A percentile compares a stretch with the other conserved stretches of the same genome.
Conservation (phyloP, 2,113 vertebrate species). For the Urocynchramus pylzowi region DNA sequence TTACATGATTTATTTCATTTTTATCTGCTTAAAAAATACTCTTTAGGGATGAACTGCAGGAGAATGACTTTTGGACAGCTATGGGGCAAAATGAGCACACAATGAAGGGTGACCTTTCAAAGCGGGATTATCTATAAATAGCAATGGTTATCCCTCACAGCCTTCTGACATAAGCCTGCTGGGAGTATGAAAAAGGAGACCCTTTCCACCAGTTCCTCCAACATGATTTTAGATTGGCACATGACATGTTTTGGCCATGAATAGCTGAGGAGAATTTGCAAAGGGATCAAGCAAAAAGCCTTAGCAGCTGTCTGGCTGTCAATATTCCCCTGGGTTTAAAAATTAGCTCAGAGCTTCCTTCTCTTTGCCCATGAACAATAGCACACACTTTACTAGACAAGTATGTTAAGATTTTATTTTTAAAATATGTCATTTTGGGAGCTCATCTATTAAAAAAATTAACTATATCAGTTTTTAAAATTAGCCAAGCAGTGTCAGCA, state of each 20-base stretch:
- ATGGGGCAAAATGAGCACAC: conserved; percentile 30
- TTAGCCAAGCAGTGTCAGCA: conserved; percentile 57
- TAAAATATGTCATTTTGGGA: conserved; percentile 64
- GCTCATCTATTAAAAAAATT: conserved; percentile 56
- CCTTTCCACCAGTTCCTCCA: conserved; percentile 23
- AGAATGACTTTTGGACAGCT: conserved; percentile 31
- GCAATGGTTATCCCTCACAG: conserved; percentile 61
- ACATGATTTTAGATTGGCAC: not conserved
- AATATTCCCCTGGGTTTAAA: not conserved
- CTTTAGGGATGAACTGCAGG: not conserved
- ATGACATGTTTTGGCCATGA: conserved; percentile 39
- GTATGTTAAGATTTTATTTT: conserved; percentile 59
- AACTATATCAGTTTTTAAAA: conserved; percentile 57
- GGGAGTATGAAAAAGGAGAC: conserved; percentile 28
- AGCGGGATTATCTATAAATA: conserved; percentile 74
- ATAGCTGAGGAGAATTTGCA: conserved; percentile 56
- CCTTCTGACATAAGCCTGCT: conserved; percentile 44
- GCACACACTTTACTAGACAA: conserved; percentile 24
- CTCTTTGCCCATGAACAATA: conserved; percentile 11
- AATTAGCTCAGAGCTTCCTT: conserved; percentile 29
- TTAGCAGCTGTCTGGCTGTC: not conserved
- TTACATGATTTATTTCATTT: conserved; percentile 22
- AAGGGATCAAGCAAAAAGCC: conserved; percentile 46
- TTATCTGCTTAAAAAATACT: conserved; percentile 21
- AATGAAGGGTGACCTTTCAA: conserved; percentile 71